Base-by-base conservation (phyloP, 2,113 vertebrate species). In the Cnemophilus loriae region DNA sequence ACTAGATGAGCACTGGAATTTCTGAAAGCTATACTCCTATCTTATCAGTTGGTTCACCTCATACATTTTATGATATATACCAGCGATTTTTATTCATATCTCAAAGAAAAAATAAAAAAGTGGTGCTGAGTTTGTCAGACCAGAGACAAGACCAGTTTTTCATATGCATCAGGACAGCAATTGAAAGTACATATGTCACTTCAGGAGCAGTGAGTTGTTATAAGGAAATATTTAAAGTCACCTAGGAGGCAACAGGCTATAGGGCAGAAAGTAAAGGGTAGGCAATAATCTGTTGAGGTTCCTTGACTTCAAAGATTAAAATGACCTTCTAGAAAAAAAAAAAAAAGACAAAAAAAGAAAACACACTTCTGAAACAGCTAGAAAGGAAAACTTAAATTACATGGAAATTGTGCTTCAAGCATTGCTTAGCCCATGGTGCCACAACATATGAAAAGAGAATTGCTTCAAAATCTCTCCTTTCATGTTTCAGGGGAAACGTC, bases 321-420 rank as follows among this genome's bases (percentile, higher is more conserved):
- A 65, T 63, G 24, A 61, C 41, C 24, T 93, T 50, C 10, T 3
- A 32, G 28, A 52, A 37, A 23, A 9, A 16, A 4, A 4, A 21
- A 11, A 27, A 9, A 28, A 12, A 16, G 7, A 10, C 2, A 16
- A 5, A 19, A 56, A 35, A 15, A 49, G 9, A 32, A 87, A 76
- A 42, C 10, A 49, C 16, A 21, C 52, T 88, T 92, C 37, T 88
- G 37, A 85, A 92, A 65, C 20, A 75, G 18, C 12, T 41, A 75
- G 64, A 93, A 93, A 95, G 60, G 15, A 94, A 93, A 95, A 76
- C 21, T 87, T 76, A 91, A 97, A 96, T 81, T 96, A 28, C 47
- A 89, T 60, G 50, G 74, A 97, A 97, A 97, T 63, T 74, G 26
- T 82, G 12, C 18, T 95, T 92, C 69, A 85, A 85, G 83, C 8